Conservation (phyloP, 2,797 vertebrate genomes). For the Silurus aristotelis region DNA sequence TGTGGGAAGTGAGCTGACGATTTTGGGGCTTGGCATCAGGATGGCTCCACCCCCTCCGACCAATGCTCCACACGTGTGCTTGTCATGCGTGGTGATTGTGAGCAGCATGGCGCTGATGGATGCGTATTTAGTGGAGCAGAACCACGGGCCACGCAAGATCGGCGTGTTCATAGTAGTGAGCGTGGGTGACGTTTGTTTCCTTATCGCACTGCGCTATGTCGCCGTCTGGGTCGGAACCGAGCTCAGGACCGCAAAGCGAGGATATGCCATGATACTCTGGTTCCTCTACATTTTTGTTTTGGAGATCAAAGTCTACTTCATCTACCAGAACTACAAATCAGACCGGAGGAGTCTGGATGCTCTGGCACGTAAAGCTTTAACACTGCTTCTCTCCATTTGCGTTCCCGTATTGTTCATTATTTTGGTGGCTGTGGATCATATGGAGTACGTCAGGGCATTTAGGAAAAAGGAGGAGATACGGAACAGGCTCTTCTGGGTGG, state of each 20-base stretch:
- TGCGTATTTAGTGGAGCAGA: conserved; percentile 83
- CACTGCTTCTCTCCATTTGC: conserved; percentile 76
- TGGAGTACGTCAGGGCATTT: conserved; percentile 86
- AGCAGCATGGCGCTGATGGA: conserved; percentile 81
- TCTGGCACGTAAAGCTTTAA: conserved; percentile 78
- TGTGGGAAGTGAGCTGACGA: conserved; percentile 22
- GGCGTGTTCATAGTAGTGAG: conserved; percentile 83
- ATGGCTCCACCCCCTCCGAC: conserved; percentile 61
- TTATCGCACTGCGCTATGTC: conserved; percentile 84
- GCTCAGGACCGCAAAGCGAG: conserved; percentile 84
- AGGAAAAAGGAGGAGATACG: conserved; percentile 86
- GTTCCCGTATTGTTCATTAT: conserved; percentile 79
- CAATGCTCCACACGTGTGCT: conserved; percentile 87
- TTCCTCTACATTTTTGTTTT: conserved; percentile 84
- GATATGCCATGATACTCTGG: conserved; percentile 87
- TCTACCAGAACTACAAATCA: conserved; percentile 89
- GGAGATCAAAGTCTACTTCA: conserved; percentile 86
- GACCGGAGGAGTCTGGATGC: conserved; percentile 81
- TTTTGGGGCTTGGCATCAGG: conserved; percentile 47
- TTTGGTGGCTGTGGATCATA: conserved; percentile 80
- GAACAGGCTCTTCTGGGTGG: conserved; percentile 86
- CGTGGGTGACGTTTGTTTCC: conserved; percentile 86
- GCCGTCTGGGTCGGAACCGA: conserved; percentile 88
- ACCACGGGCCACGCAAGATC: conserved; percentile 79
- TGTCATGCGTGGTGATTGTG: conserved; percentile 69